phyloP scores from a whole-genome alignment of 2,797 vertebrate species.

The Scarus forsteni region DNA sequence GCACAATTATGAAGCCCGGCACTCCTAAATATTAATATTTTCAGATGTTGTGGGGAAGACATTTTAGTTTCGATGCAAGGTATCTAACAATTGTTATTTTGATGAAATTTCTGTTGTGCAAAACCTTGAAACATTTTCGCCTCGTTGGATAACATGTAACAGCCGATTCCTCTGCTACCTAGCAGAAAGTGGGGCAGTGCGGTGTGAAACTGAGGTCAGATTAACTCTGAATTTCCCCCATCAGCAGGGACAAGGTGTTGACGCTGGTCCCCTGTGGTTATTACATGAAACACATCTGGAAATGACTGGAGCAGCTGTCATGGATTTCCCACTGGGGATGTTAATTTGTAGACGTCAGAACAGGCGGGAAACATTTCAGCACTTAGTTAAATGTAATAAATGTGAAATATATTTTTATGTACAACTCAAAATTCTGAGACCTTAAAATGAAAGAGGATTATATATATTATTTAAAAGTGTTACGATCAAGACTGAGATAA shows the following conservation, averaged over 20 bases:
- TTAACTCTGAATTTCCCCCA: background rate
- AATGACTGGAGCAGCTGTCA: background rate
- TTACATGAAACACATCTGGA: background rate
- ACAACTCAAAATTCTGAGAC: background rate
- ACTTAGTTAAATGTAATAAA: background rate
- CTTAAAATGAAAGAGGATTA: background rate
- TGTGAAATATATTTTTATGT: background rate
- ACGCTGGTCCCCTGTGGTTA: conserved; percentile 4
- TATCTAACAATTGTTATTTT: background rate
- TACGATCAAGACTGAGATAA: background rate
- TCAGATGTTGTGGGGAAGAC: background rate
- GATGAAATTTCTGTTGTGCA: background rate
- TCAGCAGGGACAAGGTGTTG: conserved; percentile 4
- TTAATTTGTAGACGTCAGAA: background rate
- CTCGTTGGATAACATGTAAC: background rate
- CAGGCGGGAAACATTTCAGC: background rate
- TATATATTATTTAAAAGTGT: background rate
- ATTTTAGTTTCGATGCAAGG: background rate
- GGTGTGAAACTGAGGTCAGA: conserved; percentile 13
- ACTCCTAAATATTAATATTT: background rate
- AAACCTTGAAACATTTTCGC: background rate
- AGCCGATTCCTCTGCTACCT: background rate
- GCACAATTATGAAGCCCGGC: too few relatives aligned
- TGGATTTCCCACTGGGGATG: conserved; percentile 3
- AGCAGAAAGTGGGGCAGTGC: background rate